phyloP scores from a whole-genome alignment of 2,797 vertebrate species.

The Lacerta viridis region DNA sequence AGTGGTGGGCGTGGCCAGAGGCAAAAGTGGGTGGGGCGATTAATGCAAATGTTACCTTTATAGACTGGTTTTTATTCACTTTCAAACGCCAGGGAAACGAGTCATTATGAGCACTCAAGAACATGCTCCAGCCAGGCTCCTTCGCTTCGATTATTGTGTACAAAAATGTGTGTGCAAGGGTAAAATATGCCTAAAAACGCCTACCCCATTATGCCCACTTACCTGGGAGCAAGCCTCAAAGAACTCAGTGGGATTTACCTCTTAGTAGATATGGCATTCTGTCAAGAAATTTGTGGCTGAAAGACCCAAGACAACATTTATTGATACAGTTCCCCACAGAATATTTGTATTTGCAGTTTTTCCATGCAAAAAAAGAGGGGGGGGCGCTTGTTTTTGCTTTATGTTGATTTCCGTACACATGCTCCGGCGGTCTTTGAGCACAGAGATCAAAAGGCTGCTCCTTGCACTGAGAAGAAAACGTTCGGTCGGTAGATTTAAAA shows the following conservation, averaged over 20 bases:
- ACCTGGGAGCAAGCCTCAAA: neutral
- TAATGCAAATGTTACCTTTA: no score
- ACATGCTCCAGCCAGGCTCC: no score
- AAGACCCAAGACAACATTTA: conserved; percentile 34
- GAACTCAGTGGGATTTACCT: neutral
- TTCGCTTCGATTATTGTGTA: no score
- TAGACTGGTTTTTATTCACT: no score
- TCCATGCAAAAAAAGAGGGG: conserved; percentile 4
- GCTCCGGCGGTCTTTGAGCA: neutral
- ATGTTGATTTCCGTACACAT: conserved; percentile 20
- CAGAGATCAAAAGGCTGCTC: neutral
- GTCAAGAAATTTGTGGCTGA: conserved; percentile 44
- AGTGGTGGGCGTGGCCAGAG: no score
- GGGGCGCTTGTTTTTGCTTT: conserved; percentile 33
- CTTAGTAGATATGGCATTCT: no score
- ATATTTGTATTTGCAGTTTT: conserved; percentile 40
- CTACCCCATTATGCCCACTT: neutral
- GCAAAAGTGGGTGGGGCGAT: no score
- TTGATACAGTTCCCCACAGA: conserved; percentile 58
- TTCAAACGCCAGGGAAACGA: no score
- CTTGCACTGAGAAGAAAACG: conserved; percentile 28
- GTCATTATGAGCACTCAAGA: no score
- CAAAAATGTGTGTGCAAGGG: no score
- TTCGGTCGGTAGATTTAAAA: conserved; percentile 8
- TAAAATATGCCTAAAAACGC: no score